Base-by-base conservation (phyloP, 2,797 vertebrate species). In the Gallinago nigripennis region DNA sequence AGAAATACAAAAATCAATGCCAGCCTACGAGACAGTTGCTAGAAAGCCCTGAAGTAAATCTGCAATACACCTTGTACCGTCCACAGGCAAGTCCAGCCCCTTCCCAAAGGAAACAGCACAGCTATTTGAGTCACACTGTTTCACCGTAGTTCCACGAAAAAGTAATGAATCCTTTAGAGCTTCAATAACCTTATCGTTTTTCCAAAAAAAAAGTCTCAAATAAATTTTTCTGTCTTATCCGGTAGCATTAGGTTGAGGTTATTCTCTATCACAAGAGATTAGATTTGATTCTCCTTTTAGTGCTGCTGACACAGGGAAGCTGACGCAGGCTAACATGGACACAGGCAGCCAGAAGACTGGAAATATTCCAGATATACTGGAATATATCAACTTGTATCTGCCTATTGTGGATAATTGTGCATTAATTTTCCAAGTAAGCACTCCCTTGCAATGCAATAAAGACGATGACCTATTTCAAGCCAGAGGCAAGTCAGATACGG, bases 381-480 rank as follows among this genome's bases (percentile, higher is more conserved):
- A 90, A 95, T 70, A 73, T 70, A 95, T 93, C 95, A 85, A 51
- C 85, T 96, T 56, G 31, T 84, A 94, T 83, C 77, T 95, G 80
- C 73, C 90, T 75, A 86, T 63, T 88, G 80, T 64, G 51, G 94
- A 79, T 94, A 96, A 94, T 2, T 66, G 58, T 68, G 75, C 94
- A 94, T 94, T 97, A 96, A 96, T 94, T 95, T 92, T 86, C 73
- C 91, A 92, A 94, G 94, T 90, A 96, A 96, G 85, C 94, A 80
- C 65, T 90, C 82, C 70, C 69, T 72, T 86, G 86, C 87, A 94
- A 92, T n/a, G 54, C 76, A 95, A 95, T 96, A 94, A 95, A 95
- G 88, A 90, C 1, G 4, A 84, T 43, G 46, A 94, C 87, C 92
- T 92, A 90, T 63, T 94, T 90, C 70, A 91, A 94, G 77, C 50